Evolutionary conservation across 2,113 vertebrate genomes (phyloP), one percentile per base, ranked within the genome.

Genomic region (Shinisaurus crocodilurus): DNA sequence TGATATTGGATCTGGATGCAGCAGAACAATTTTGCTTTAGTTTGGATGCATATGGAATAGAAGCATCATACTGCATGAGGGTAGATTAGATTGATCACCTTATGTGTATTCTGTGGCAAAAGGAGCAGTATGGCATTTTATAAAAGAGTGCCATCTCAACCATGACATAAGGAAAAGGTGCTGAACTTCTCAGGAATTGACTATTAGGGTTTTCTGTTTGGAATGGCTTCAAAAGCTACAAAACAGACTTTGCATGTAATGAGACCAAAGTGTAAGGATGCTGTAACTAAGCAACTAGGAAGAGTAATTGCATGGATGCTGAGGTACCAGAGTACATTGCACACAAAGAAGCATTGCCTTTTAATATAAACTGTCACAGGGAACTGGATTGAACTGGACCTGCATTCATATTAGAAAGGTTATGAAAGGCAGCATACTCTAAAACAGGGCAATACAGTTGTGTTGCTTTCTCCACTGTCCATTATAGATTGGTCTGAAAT

Each of bases 241-340:
- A 54, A 92, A 90, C 80, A 75, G 80, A 74, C 94, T 93, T 92
- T 94, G 69, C 86, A 92, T 95, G 95, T 95, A 91, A 87, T 88
- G 92, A 96, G 96, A 95, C 91, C 93, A 79, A 0, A 18, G 92
- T 94, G 90, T 91, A 94, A 88, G 93, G 94, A 95, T 96, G 89
- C 94, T 92, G 96, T 97, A 97, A 93, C 97, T 93, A 96, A 96
- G 96, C 97, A 97, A 96, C 96, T 3, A 1, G 91, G 94, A 91
- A 87, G 76, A 91, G 91, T 91, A 95, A 91, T 23, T 0, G 70
- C 20, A 16, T 82, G 0, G 0, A 40, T 88, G 93, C 92, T 88
- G 91, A 85, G 84, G 57, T 91, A 87, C 82, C 79, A 82, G 60
- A 75, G 72, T 40, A 63, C 57, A 12, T 45, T 74, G 63, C 20